Base-by-base conservation (phyloP, 2,113 vertebrate genomes). In the Mungos mungo region DNA sequence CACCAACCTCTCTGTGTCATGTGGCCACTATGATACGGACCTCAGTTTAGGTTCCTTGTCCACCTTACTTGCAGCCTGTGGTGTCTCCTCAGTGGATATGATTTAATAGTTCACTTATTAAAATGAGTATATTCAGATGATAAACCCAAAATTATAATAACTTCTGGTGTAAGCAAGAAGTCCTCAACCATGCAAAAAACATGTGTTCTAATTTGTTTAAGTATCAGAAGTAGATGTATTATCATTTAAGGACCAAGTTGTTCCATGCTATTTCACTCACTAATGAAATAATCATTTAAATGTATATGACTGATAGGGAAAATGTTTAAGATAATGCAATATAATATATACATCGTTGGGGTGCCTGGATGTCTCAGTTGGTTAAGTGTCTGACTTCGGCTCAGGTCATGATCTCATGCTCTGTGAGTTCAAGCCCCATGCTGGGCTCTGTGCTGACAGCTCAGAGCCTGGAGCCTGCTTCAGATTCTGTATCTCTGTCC, bases 221-320 rank as follows among this genome's bases (percentile, higher is more conserved):
- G 47, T 79, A 3, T 76, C 45, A 38, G 35, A 88, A 69, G 85
- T 10, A 41, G 41, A 76, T 54, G 6, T 50, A 14, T 11, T 29
- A 29, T 54, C 74, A 60, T 35, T 83, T 19, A 84, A 84, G 41
- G 41, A 45, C 18, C 74, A 52, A 52, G 50, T 41, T 41, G 6
- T 68, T 87, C 69, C 45, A 21, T 2, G 25, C 13, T 7, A 47
- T 74, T 90, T 80, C 38, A 76, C 47, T 79, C 72, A 69, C 0
- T 88, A 72, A 69, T 54, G 27, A 92, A 91, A 82, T 71, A 87
- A 83, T 79, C 38, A n/a, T 54, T 96, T 68, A 95, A 79, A 68
- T 45, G 45, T 12, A 60, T 50, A 25, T 18, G 47, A 74, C 66
- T 91, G 65, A 83, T 69, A 35, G 57, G 47, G 18, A 63, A 91